phyloP scores from a whole-genome alignment of 2,113 vertebrate species.

The Callipepla californica region DNA sequence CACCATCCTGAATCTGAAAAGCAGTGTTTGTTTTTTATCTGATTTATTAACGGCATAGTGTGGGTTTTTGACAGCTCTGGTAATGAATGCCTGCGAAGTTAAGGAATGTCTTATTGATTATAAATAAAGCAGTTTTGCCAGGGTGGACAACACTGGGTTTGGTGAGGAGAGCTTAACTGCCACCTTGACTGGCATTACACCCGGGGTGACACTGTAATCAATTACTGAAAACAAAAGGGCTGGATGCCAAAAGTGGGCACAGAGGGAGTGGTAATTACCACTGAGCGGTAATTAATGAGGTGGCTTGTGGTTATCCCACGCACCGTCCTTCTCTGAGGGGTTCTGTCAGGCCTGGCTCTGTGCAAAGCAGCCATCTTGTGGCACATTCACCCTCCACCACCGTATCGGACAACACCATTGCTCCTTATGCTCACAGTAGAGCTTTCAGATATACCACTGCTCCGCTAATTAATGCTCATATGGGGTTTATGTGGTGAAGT shows the following conservation, averaged over 20 bases:
- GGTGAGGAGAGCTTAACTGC: not conserved
- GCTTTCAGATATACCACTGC: rapidly evolving
- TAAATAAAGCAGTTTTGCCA: rapidly evolving
- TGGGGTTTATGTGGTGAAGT: not conserved
- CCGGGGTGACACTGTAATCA: not conserved
- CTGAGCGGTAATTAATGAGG: not conserved
- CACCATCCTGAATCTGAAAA: not conserved
- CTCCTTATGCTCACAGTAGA: rapidly evolving
- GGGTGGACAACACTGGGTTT: not conserved
- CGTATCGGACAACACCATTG: too few relatives aligned
- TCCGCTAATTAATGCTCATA: not conserved
- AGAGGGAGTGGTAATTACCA: not conserved
- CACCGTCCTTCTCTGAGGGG: not conserved
- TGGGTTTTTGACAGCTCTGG: not conserved
- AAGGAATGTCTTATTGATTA: not conserved
- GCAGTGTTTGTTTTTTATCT: not conserved
- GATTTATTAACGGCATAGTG: not conserved
- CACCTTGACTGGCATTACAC: not conserved
- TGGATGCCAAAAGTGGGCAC: not conserved
- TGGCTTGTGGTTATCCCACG: too few relatives aligned
- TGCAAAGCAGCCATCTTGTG: not conserved
- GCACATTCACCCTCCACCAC: not conserved
- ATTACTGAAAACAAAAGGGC: not conserved
- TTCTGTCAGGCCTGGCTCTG: too few relatives aligned
- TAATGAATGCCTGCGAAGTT: not conserved